Conservation (phyloP, 1,140 invertebrate genomes). For the Camponotus pennsylvanicus region DNA sequence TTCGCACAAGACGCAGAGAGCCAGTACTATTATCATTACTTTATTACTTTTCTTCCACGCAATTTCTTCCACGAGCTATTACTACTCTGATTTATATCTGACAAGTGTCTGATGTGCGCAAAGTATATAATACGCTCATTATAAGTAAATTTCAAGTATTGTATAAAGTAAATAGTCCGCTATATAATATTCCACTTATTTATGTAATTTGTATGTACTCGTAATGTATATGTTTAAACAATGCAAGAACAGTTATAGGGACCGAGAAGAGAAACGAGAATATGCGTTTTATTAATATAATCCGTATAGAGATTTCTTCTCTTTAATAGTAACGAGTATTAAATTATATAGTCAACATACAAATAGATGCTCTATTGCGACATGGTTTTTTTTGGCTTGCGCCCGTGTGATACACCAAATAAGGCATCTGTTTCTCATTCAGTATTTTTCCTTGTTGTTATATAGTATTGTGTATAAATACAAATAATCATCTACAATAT, state of each 20-base stretch:
- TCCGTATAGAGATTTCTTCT: slow-evolving; percentile 41
- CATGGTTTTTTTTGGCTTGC: slow-evolving; percentile 54
- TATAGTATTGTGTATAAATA: slow-evolving; percentile 80
- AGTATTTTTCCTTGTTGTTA: slow-evolving; percentile 82
- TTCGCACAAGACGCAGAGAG: slow-evolving; percentile 52
- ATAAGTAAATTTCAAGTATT: slow-evolving; percentile 57
- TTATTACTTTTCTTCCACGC: slow-evolving; percentile 40
- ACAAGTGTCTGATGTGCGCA: slow-evolving; percentile 20
- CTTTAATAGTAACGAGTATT: slow-evolving; percentile 69
- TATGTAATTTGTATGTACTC: slow-evolving; percentile 36
- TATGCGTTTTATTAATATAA: slow-evolving; percentile 46
- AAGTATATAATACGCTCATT: slow-evolving; percentile 29
- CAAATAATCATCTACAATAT: slow-evolving; percentile 69
- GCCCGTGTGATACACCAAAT: slow-evolving; percentile 69
- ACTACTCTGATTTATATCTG: slow-evolving; percentile 5
- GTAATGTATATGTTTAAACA: slow-evolving; percentile 47
- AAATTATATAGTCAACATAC: slow-evolving; percentile 67
- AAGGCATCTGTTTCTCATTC: slow-evolving; percentile 78
- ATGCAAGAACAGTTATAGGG: slow-evolving; percentile 11
- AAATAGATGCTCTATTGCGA: slow-evolving; percentile 64
- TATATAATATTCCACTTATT: slow-evolving; percentile 59
- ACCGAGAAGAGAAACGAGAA: neutral
- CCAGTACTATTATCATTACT: slow-evolving; percentile 55
- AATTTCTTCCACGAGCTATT: slow-evolving; percentile 36
- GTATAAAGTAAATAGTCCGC: slow-evolving; percentile 38